Conservation (phyloP, 2,113 vertebrate species). For the Carassius carassius region DNA sequence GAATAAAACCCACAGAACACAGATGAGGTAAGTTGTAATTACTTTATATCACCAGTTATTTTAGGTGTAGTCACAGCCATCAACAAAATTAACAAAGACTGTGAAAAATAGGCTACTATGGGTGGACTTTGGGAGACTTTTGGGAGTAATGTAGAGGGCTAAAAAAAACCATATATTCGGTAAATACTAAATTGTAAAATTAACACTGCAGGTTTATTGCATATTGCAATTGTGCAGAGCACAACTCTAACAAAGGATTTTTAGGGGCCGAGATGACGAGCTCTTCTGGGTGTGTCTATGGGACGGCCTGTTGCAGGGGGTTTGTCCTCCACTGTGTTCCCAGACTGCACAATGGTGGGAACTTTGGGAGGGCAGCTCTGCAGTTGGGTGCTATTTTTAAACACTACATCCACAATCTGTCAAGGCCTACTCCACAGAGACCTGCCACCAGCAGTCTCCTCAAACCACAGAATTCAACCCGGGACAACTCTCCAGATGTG, state of each 20-base stretch:
- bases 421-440: slow-evolving; percentile 73
- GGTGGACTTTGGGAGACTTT: not conserved
- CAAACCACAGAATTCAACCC: slow-evolving; percentile 78
- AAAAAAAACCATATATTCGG: not conserved
- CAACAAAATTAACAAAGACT: not conserved
- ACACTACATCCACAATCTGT: slow-evolving; percentile 68
- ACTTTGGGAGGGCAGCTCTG: slow-evolving; percentile 69
- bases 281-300: not conserved
- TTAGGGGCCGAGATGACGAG: slow-evolving; percentile 34
- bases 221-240: not conserved
- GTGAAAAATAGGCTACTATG: not conserved
- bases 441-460: slow-evolving; percentile 71
- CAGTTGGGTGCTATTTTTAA: slow-evolving; percentile 77
- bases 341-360: slow-evolving; percentile 78
- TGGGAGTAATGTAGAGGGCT: not conserved
- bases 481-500: slow-evolving; percentile 74
- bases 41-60: not conserved
- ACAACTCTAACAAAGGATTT: not conserved
- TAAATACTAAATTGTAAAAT: not conserved
- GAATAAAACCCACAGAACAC: not conserved
- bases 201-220: not conserved
- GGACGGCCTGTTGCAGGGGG: slow-evolving; percentile 48
- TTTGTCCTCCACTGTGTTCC: slow-evolving; percentile 71
- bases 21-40: not conserved
- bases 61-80: not conserved